Base-by-base conservation (phyloP, 2,888 invertebrate species). In the Marasmarcha lunaedactyla region DNA sequence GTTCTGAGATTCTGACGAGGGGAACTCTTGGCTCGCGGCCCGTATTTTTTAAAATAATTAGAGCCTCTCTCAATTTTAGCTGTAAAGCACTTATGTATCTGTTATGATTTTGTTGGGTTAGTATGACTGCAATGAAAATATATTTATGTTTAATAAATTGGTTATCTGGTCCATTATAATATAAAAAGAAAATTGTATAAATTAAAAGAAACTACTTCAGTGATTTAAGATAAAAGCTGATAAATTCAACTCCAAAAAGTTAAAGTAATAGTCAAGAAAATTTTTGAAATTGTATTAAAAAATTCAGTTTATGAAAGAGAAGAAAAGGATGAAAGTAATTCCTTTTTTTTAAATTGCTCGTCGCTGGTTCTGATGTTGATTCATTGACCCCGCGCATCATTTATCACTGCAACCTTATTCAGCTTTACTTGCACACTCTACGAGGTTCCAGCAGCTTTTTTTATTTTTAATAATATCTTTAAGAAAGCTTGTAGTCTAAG, bases 361-460 rank as follows among this genome's bases (percentile, higher is more conserved):
- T 60, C 55, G 55, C 60, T 59, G 57, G 63, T 57, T 54, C 55
- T 71, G 76, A 73, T 76, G 73, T 71, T 73, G 74, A 76, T 74
- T 72, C 74, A 77, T 77, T 71, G 76, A 64, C 57, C 62, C 52
- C 55, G 59, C 52, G 59, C 61, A 66, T 76, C 73, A 73, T 78
- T 77, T 76, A 77, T 78, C 76, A 77, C 12, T 14, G 71, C 58
- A 62, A 58, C 66, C 59, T 65, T 65, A 67, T 69, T 70, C 30
- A 30, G 30, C 30, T 30, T 11, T 11, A 30, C 9, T 11, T 30
- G 30, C 4, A n/a, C 30, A 20, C 20, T 20, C 20, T 20, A 20
- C 30, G n/a, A 30, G 30, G 20, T 20, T 20, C 10, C 30, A 30
- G 30, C 30, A 10, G 6, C 3, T n/a, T n/a, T 30, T 30, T 61